These are phyloP conservation scores for Petrocephalus microphthalmus DNA, from an alignment of 2,113 vertebrate genomes.

Conservation along the genomic window DNA sequence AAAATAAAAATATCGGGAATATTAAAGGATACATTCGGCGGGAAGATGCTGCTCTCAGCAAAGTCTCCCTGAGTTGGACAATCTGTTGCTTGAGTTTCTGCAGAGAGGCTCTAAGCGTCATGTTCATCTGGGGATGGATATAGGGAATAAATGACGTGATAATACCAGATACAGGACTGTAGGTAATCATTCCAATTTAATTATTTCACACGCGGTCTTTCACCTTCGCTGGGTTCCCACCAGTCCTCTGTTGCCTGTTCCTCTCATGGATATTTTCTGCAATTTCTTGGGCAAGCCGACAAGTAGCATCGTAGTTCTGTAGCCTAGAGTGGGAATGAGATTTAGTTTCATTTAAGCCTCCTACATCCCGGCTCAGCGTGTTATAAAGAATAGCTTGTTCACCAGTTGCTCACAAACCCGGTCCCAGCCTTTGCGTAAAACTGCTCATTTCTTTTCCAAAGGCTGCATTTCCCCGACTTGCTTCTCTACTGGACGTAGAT, in stretches of 20 bases:
- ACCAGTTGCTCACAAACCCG: background rate
- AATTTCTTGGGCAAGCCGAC: constrained; percentile 78
- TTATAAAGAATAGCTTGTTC: background rate
- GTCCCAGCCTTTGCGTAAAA: background rate
- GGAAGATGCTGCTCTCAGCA: constrained; percentile 73
- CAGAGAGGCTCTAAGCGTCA: constrained; percentile 73
- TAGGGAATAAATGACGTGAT: background rate
- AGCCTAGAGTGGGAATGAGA: constrained; percentile 59
- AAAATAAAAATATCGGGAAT: background rate
- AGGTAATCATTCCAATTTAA: background rate
- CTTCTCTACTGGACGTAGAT: background rate
- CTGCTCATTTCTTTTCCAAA: background rate
- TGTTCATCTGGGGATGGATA: constrained; percentile 67
- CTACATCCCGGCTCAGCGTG: too few relatives aligned
- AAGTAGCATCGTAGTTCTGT: constrained; percentile 74
- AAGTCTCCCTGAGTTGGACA: constrained; percentile 71
- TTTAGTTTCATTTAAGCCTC: background rate
- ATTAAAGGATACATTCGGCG: constrained; percentile 77
- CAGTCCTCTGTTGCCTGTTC: constrained; percentile 75
- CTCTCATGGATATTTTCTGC: constrained; percentile 86
- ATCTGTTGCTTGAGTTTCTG: constrained; percentile 86
- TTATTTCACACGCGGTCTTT: background rate
- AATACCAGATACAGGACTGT: background rate
- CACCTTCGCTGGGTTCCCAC: constrained; percentile 83
- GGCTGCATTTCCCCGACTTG: background rate